Base-by-base conservation (phyloP, 2,888 invertebrate genomes). In the Himalopsyche tibetana region DNA sequence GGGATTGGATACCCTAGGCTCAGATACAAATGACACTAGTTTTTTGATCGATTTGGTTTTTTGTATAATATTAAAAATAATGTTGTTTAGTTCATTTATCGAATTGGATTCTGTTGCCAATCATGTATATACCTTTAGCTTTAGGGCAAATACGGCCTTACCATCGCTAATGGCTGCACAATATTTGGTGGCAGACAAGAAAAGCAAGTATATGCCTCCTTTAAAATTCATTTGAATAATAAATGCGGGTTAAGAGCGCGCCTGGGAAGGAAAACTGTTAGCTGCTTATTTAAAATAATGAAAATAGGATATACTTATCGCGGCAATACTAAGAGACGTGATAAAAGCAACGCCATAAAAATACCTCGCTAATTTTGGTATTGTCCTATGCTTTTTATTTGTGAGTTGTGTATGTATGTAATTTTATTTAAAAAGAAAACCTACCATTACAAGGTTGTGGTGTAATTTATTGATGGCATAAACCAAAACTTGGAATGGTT, bases 141-240 rank as follows among this genome's bases (percentile, higher is more conserved):
- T 2, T 63, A 19, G 63, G 6, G 63, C 63, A 63, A 63, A 0
- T 63, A 15, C 6, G 6, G 15, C 63, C 6, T 19, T 5, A 28
- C 63, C 63, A 28, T 19, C 19, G 19, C 19, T n/a, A 63, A 63
- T 63, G 63, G n/a, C 63, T 9, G 63, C 63, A n/a, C n/a, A 63
- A 28, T 63, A 63, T 63, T 63, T 63, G 63, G 63, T 19, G 19
- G 63, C 19, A 63, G 63, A 63, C 28, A 63, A 63, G 63, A 28
- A 63, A 19, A 19, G 19, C 56, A 28, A 63, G 63, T 63, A 63
- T 28, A 63, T 28, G 28, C 63, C 6, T 19, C 63, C 19, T 63
- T 63, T 63, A 63, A 63, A 63, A 63, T 63, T 63, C 63, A 63
- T 63, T 63, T 63, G 63, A 63, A 63, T 63, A 63, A 63, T 63